Evolutionary conservation across 92 coral and sea anemone genomes (phyloP).

Genomic region (Actinostola sp.): DNA sequence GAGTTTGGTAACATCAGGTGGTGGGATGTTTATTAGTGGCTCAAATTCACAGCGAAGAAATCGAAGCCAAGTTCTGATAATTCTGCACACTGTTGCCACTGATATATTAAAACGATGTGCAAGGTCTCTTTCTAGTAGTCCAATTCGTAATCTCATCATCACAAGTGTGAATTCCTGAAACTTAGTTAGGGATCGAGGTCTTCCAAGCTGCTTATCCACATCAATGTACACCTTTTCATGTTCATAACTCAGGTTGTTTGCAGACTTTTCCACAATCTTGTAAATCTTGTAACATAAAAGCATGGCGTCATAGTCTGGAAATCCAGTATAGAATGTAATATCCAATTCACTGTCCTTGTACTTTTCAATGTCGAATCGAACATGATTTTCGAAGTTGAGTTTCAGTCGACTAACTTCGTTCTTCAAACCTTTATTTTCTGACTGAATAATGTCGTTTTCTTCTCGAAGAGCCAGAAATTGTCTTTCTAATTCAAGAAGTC

Average conservation of each 20-base stretch:
- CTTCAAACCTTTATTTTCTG: conserved; percentile 32
- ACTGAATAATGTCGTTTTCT: conserved; percentile 42
- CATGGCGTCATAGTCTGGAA: conserved; percentile 40
- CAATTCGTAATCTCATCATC: conserved; percentile 45
- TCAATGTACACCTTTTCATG: conserved; percentile 46
- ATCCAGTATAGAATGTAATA: conserved; percentile 57
- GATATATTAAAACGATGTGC: conserved; percentile 43
- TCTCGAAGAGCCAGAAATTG: conserved; percentile 20
- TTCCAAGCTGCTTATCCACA: conserved; percentile 27
- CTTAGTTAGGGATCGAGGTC: conserved; percentile 21
- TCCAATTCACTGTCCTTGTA: conserved; percentile 54
- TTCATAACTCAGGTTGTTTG: conserved; percentile 49
- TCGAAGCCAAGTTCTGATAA: conserved; percentile 42
- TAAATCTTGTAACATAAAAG: conserved; percentile 17
- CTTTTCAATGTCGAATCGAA: conserved; percentile 38
- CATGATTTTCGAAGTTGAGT: conserved; percentile 2
- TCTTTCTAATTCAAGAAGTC: conserved; percentile 34
- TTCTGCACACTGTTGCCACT: conserved; percentile 42
- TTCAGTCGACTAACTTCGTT: conserved; percentile 12
- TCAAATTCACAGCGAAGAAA: conserved; percentile 49
- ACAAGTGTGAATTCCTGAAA: conserved; percentile 18
- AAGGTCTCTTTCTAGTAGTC: conserved; percentile 45
- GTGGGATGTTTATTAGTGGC: conserved; percentile 54
- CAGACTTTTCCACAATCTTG: conserved; percentile 25
- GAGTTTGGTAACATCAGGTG: conserved; percentile 44